Evolutionary conservation across 1,140 invertebrate genomes (phyloP), one percentile per base, ranked within the genome.

Genomic region (Trichonephila inaurata): DNA sequence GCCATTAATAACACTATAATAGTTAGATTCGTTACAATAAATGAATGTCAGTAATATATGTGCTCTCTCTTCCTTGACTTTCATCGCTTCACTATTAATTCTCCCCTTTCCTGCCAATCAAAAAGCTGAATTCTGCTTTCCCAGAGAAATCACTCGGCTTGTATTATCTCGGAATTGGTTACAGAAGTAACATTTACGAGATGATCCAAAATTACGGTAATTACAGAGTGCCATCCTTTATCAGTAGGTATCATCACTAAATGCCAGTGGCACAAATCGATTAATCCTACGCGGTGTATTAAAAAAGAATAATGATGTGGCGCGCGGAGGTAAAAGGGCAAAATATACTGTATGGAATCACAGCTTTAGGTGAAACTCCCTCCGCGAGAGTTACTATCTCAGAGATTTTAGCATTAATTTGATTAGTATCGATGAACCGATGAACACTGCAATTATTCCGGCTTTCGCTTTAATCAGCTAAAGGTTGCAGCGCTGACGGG

Each of bases 391-490:
- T 51, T 51, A 10, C 4, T 60, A 60, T 88, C 16, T 19, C n/a
- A 40, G 86, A 88, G 86, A 88, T 88, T 88, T 66, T 66, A 33
- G 86, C 86, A 61, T 88, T 88, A 88, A 88, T 88, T 88, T 88
- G 60, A 88, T 88, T 88, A 88, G 86, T 88, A 88, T 88, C 86
- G 86, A 88, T 88, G 86, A 24, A 40, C 60, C 86, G 86, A 88
- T 88, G 86, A 88, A 88, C 86, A 69, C 61, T 66, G 86, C 86
- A 88, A 88, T 88, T 88, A 88, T 88, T 61, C 44, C 18, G 40
- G 28, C 33, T 66, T 88, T 24, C 28, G 86, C 86, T 88, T 66
- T 88, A 88, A 88, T 88, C 86, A 88, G 62, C 33, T 88, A n/a
- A 51, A 60, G 86, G 86, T 88, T 88, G 33, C 86, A 62, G 6